Conservation (phyloP, 2,113 vertebrate species). For the Dendrocopos noguchii region DNA sequence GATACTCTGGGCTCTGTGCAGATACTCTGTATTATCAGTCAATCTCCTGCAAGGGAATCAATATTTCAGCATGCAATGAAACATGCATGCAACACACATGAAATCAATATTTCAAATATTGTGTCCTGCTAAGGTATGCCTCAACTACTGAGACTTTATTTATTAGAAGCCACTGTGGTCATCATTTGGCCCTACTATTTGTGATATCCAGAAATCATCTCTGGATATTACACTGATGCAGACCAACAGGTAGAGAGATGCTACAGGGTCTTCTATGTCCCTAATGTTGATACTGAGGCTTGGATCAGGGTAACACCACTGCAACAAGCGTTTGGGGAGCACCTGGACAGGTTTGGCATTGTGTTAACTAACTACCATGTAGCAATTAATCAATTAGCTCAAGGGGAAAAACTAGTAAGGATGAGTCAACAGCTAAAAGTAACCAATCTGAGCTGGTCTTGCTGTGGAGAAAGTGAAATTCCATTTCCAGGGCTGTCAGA, state of each 20-base stretch:
- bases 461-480: conserved; percentile 25
- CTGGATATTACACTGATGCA: not conserved
- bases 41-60: not conserved
- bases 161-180: not conserved
- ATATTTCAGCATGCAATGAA: no score
- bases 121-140: not conserved
- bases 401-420: conserved; percentile 36
- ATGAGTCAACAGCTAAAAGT: conserved; percentile 39
- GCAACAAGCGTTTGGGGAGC: not conserved
- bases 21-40: not conserved
- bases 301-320: not conserved
- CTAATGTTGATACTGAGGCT: not conserved
- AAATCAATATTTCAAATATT: no score
- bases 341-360: not conserved
- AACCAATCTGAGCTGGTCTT: conserved; percentile 34
- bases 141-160: not conserved
- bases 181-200: not conserved
- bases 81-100: no score
- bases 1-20: not conserved
- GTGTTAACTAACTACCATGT: not conserved
- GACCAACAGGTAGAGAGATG: not conserved
- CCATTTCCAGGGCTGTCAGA: conserved; percentile 61
- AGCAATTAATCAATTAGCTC: conserved; percentile 50
- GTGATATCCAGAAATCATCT: not conserved
- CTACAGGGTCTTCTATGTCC: not conserved